Conservation (phyloP, 2,888 invertebrate genomes). For the Lycaena phlaeas region DNA sequence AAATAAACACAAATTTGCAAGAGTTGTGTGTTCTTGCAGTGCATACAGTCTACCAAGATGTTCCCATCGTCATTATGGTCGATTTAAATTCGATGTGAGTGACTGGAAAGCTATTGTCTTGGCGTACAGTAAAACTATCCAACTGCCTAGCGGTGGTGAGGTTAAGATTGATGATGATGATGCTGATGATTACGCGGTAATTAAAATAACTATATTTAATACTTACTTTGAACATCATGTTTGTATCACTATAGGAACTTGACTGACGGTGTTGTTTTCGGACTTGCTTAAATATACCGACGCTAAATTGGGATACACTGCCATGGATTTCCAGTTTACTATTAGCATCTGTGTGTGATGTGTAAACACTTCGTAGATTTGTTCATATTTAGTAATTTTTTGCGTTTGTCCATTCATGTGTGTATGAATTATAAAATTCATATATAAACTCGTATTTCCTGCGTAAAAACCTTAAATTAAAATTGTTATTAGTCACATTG, state of each 20-base stretch:
- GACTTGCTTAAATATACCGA: background rate
- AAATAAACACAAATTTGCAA: too few species aligned
- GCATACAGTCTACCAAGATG: too few species aligned
- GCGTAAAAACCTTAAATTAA: background rate
- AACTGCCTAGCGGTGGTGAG: too few species aligned
- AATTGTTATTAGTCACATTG: background rate
- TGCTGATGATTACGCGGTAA: too few species aligned
- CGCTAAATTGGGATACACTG: background rate
- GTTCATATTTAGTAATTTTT: background rate
- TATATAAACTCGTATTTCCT: background rate
- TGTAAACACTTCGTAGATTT: background rate
- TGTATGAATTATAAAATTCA: background rate
- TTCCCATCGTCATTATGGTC: too few species aligned
- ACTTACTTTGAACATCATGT: slow-evolving; percentile 4
- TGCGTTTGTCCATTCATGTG: background rate
- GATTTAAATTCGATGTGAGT: too few species aligned
- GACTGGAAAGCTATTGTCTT: too few species aligned
- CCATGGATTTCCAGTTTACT: background rate
- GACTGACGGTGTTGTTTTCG: background rate
- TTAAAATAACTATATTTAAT: background rate
- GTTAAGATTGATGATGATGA: too few species aligned
- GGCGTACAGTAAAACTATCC: too few species aligned
- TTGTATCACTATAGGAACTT: background rate
- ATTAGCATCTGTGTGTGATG: background rate
- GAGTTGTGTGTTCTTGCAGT: too few species aligned